These are phyloP conservation scores for Anas bahamensis DNA, from an alignment of 2,797 vertebrate species.

Conservation along the genomic window DNA sequence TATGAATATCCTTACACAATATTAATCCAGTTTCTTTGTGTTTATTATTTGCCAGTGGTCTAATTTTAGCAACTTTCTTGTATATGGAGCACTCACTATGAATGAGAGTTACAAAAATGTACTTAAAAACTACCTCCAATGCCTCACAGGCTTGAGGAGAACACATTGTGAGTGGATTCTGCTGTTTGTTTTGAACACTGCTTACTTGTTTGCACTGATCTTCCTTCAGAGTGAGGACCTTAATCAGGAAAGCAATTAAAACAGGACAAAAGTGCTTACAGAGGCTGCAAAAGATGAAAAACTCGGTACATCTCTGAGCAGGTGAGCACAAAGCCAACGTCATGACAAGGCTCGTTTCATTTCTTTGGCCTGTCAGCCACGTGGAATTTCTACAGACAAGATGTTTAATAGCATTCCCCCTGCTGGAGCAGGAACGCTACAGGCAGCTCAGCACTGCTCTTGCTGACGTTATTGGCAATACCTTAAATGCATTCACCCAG, in stretches of 20 bases:
- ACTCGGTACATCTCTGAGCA: neutral
- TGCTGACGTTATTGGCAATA: neutral
- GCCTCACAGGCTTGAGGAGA: neutral
- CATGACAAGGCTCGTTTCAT: neutral
- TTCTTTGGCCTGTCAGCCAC: neutral
- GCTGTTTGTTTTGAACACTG: neutral
- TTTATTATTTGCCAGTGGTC: neutral
- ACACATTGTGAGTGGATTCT: neutral
- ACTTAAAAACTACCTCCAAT: neutral
- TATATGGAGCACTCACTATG: neutral
- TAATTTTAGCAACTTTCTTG: neutral
- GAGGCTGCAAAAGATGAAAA: neutral
- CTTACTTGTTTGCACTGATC: neutral
- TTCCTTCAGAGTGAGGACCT: neutral
- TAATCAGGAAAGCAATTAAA: neutral
- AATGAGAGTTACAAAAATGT: neutral
- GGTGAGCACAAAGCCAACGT: neutral
- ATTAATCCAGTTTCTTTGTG: constrained; percentile 39
- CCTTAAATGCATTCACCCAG: neutral
- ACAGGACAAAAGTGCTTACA: neutral
- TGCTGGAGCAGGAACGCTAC: neutral
- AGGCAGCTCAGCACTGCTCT: neutral
- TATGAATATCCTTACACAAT: constrained; percentile 51
- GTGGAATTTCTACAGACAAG: neutral
- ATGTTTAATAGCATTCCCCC: neutral